phyloP scores from a whole-genome alignment of 2,888 invertebrate species.

The Megastigmus dorsalis region DNA sequence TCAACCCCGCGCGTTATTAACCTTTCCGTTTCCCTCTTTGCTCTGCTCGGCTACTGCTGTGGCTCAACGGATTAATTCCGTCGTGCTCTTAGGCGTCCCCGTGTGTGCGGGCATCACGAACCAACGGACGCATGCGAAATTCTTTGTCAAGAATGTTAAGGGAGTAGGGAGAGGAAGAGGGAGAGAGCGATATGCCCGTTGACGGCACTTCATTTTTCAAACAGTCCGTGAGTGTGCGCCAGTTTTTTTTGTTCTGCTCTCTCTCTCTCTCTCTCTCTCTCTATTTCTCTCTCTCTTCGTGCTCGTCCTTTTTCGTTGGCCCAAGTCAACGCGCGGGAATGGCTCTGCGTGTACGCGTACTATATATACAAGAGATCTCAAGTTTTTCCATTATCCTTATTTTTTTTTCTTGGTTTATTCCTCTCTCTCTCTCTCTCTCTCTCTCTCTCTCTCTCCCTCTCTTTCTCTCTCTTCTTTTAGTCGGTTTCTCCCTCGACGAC shows the following conservation, averaged over 20 bases:
- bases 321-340: too few species aligned
- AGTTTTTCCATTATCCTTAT: too few species aligned
- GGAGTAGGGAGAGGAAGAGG: neutral
- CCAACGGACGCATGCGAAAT: neutral
- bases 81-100: too few species aligned
- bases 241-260: neutral
- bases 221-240: neutral
- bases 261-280: neutral
- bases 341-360: too few species aligned
- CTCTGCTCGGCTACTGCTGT: neutral
- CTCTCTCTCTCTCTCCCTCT: neutral
- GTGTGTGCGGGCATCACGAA: too few species aligned
- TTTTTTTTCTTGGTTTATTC: too few species aligned
- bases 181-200: neutral
- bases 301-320: neutral
- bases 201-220: conserved; percentile 41
- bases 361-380: too few species aligned
- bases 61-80: conserved; percentile 15
- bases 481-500: neutral
- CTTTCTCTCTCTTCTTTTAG: neutral
- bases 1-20: conserved; percentile 1
- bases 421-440: neutral
- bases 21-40: conserved; percentile 13
- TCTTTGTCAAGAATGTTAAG: too few species aligned
- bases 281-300: neutral